Base-by-base conservation (phyloP, 2,113 vertebrate species). In the Syngnathoides biaculeatus region DNA sequence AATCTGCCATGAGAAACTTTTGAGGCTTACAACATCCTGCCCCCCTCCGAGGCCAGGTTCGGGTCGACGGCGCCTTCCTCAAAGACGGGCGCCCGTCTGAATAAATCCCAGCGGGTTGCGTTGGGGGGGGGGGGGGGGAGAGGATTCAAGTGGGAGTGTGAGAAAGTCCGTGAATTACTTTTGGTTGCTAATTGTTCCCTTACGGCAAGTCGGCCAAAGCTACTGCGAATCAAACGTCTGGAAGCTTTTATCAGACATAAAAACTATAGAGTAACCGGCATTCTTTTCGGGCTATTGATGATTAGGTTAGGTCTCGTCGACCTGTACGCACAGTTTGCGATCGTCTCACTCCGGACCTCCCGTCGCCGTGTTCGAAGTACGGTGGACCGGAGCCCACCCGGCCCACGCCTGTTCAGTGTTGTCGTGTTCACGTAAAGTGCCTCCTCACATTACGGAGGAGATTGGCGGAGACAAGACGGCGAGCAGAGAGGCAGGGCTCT, bases 401-500 rank as follows among this genome's bases (percentile, higher is more conserved):
- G 6, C 11, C 57, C 57, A 10, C 20, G 38, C 39, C 39, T 22
- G 39, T 24, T 8, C 60, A 26, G 43, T 45, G 60, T 26, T 38
- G 56, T 58, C 45, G 8, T 43, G 47, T 40, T 52, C 22, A 52
- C 47, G 70, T 57, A 24, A 71, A 79, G 72, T 43, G 56, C 69
- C 65, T 61, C 67, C 67, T 83, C 76, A 68, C 78, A 79, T 85
- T 72, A 74, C 68, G 67, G 47, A 48, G 50, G 45, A 56, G 73
- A 79, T 79, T 71, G 35, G 30, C 61, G 73, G 52, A 79, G 71
- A 88, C 64, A 48, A 71, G 81, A 69, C 56, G 20, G 40, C 56
- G 55, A 80, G 82, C 72, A 62, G 67, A 81, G 79, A 74, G 59
- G 66, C 79, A 65, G 48, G 64, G 80, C 71, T 69, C 74, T 79